phyloP scores from a whole-genome alignment of 2,797 vertebrate species.

The Sebastes steindachneri region DNA sequence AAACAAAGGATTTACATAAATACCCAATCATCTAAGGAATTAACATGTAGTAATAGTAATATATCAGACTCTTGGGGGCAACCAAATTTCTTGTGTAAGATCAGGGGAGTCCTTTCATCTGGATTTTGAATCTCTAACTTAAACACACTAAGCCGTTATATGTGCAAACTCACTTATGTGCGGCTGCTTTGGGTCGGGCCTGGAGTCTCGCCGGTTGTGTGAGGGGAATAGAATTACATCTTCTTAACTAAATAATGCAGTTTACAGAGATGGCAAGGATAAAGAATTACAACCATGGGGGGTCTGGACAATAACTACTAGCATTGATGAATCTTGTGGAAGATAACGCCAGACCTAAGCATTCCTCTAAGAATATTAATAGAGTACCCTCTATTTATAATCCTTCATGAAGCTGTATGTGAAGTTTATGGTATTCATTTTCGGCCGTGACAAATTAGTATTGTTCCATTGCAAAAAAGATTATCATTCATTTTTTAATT shows the following conservation, averaged over 20 bases:
- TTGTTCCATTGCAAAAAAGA: conserved; percentile 36
- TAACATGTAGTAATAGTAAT: conserved; percentile 29
- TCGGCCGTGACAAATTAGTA: conserved; percentile 58
- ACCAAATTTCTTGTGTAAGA: conserved; percentile 41
- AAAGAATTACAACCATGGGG: conserved; percentile 76
- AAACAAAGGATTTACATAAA: conserved; percentile 57
- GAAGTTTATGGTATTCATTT: conserved; percentile 63
- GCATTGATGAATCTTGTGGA: conserved; percentile 72
- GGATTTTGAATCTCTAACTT: conserved; percentile 56
- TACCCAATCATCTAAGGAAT: conserved; percentile 30
- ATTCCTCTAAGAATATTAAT: conserved; percentile 70
- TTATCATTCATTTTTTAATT: conserved; percentile 18
- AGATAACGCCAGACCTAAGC: conserved; percentile 62
- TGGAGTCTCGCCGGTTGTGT: conserved; percentile 48
- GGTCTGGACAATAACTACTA: conserved; percentile 76
- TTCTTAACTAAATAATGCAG: conserved; percentile 81
- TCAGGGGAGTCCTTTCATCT: conserved; percentile 63
- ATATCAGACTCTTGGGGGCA: conserved; percentile 38
- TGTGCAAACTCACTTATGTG: conserved; percentile 63
- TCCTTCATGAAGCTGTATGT: conserved; percentile 57
- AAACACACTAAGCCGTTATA: conserved; percentile 66
- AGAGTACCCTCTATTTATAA: conserved; percentile 60
- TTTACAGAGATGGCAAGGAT: conserved; percentile 79
- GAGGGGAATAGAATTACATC: conserved; percentile 70
- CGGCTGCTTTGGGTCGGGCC: conserved; percentile 18